Base-by-base conservation (phyloP, 2,113 vertebrate genomes). In the Prionailurus viverrinus region DNA sequence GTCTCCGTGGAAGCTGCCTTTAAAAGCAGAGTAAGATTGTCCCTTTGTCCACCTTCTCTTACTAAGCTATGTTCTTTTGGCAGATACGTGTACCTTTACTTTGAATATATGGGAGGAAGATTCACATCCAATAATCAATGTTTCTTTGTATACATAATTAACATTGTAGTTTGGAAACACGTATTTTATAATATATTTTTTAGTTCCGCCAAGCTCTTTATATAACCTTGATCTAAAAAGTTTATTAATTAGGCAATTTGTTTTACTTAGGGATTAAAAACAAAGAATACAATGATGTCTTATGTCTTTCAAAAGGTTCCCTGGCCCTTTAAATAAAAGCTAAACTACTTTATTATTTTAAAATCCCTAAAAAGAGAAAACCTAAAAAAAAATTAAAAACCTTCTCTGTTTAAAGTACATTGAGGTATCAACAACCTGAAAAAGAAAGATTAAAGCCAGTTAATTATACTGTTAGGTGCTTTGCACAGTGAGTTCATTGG, bases 341-440 rank as follows among this genome's bases (percentile, higher is more conserved):
- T 58, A 41, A 88, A 80, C 15, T 11, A 48, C 7, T 91, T 85
- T 33, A 36, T 63, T 82, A 55, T 92, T 92, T 94, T 51, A 91
- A 94, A 45, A 61, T 33, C 5, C 53, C 14, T 82, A 95, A 86
- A 51, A 66, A 81, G 36, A 81, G 55, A 85, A 73, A 90, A 92
- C n/a, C 76, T 39, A 1, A 3, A 90, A 90, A 90, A 74, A 93
- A 55, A 1, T 6, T 4, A 51, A 81, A 74, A 31, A 4, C 29
- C 29, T 33, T 71, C 33, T 69, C n/a, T 69, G 55, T n/a, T 78
- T 93, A 80, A 95, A 21, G 85, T 85, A 39, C 55, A 81, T 91
- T 95, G 66, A 82, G 41, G 18, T 89, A 83, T 33, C 33, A 96
- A 82, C 25, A 74, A 86, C 31, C n/a, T 89, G 27, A 81, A 91